Evolutionary conservation across 2,888 invertebrate genomes (phyloP).

Genomic region (Coecobrya sp.): DNA sequence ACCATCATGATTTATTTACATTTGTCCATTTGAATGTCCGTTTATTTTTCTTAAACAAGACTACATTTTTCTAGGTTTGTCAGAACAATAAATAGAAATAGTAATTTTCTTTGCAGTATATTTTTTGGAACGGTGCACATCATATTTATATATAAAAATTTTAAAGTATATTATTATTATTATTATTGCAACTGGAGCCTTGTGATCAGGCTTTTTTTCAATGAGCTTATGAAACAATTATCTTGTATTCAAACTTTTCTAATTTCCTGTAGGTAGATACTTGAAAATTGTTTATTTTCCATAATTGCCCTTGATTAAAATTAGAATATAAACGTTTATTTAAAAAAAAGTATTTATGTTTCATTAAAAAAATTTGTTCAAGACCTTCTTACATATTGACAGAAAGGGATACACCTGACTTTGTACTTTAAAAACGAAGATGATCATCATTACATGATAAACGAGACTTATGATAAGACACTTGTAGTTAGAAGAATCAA

Average conservation of each 20-base stretch:
- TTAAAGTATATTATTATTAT: background rate
- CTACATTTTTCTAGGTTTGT: background rate
- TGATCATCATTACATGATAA: background rate
- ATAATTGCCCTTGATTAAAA: background rate
- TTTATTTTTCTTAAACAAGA: background rate
- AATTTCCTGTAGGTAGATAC: background rate
- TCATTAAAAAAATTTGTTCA: background rate
- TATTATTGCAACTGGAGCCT: constrained; percentile 13
- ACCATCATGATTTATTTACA: too few species aligned
- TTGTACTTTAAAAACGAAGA: background rate
- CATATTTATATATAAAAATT: constrained; percentile 18
- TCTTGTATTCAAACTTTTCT: constrained; percentile 1
- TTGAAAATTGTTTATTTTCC: background rate
- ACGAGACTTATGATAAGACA: constrained; percentile 1
- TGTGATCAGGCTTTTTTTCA: background rate
- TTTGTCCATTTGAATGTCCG: too few species aligned
- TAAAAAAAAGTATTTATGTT: background rate
- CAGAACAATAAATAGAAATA: background rate
- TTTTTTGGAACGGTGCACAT: background rate
- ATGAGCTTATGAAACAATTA: constrained; percentile 51
- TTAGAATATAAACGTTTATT: background rate
- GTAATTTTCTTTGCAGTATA: too few species aligned
- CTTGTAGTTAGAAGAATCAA: background rate
- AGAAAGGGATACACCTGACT: too few species aligned
- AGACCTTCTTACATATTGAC: too few species aligned